A percentile compares a stretch with the other conserved stretches of the same genome.
Conservation (phyloP, 2,113 vertebrate species). For the Laterallus jamaicensis region DNA sequence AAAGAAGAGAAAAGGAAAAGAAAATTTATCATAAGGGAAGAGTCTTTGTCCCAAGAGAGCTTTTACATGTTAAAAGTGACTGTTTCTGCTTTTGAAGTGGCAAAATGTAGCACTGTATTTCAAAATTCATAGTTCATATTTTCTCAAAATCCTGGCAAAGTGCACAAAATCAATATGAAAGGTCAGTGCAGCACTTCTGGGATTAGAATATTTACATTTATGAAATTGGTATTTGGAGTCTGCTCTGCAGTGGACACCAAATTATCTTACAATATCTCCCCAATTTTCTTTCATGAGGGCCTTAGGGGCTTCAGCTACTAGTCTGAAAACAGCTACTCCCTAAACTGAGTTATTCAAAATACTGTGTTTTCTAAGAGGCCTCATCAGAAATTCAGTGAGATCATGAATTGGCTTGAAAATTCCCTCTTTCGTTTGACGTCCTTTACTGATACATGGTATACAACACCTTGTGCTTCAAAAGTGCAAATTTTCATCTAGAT, state of each 20-base stretch:
- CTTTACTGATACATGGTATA: not conserved
- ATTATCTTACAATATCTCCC: not conserved
- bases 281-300: not conserved
- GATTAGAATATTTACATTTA: constrained; percentile 16
- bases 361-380: not conserved
- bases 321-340: not conserved
- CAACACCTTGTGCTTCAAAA: not conserved
- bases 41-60: not conserved
- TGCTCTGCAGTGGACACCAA: not conserved
- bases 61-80: not conserved
- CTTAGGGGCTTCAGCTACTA: not conserved
- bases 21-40: not conserved
- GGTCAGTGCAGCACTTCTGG: not conserved
- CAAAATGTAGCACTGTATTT: not conserved
- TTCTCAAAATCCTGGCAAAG: not conserved
- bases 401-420: not conserved
- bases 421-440: not conserved
- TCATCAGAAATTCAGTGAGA: not conserved
- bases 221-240: not conserved
- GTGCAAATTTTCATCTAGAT: not conserved
- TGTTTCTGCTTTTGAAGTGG: not conserved
- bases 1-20: not conserved
- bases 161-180: not conserved
- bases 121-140: not conserved
- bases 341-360: not conserved